Evolutionary conservation across 2,888 invertebrate genomes (phyloP).

Genomic region (Cephonodes hylas): DNA sequence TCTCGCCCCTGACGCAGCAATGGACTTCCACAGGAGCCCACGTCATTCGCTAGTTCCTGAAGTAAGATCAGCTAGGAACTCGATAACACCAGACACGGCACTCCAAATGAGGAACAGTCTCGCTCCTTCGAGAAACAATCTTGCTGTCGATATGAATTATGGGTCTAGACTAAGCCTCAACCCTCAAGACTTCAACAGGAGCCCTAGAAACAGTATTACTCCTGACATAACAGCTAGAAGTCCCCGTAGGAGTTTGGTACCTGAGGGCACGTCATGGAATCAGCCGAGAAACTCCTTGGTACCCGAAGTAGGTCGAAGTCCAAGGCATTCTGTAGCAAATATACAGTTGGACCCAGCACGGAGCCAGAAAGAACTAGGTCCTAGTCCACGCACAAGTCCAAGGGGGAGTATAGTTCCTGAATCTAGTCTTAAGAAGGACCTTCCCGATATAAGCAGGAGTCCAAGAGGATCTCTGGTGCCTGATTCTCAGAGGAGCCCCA

Average conservation of each 20-base stretch:
- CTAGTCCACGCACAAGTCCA: conserved; percentile 80
- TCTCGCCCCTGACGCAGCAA: conserved; percentile 78
- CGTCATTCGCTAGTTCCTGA: conserved; percentile 81
- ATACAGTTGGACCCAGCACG: conserved; percentile 71
- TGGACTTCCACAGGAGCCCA: conserved; percentile 80
- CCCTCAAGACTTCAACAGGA: conserved; percentile 79
- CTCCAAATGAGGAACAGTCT: conserved; percentile 79
- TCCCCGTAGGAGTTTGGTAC: conserved; percentile 82
- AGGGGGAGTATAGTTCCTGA: conserved; percentile 80
- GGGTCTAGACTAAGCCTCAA: conserved; percentile 81
- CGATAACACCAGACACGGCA: conserved; percentile 82
- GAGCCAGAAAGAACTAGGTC: conserved; percentile 72
- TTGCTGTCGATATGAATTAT: conserved; percentile 80
- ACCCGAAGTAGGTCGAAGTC: conserved; percentile 81
- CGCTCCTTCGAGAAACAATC: conserved; percentile 81
- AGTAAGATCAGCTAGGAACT: conserved; percentile 81
- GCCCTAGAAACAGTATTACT: conserved; percentile 74
- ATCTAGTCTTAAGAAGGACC: conserved; percentile 66
- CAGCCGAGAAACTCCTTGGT: conserved; percentile 82
- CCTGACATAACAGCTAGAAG: conserved; percentile 76
- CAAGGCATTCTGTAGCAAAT: conserved; percentile 80
- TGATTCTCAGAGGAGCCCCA: conserved; percentile 80
- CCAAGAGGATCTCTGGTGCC: conserved; percentile 83
- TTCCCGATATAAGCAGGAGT: conserved; percentile 67
- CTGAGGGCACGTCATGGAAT: conserved; percentile 78